These are phyloP conservation scores for Gadopsis bispinosus DNA, from an alignment of 2,797 vertebrate species.

Conservation along the genomic window DNA sequence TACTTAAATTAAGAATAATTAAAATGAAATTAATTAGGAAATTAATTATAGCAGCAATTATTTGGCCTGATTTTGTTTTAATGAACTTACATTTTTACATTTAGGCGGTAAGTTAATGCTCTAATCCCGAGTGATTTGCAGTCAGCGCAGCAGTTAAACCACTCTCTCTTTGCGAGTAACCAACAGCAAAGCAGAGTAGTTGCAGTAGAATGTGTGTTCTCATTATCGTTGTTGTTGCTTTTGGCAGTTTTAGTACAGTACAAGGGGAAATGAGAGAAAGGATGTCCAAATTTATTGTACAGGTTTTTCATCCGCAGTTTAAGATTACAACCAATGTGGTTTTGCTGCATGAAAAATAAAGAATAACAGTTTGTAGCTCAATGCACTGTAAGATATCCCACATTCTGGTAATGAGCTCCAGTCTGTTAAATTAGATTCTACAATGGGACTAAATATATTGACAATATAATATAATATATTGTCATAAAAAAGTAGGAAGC, in stretches of 20 bases:
- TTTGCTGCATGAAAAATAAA: conserved; percentile 4
- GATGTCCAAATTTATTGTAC: not conserved
- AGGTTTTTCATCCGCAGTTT: not conserved
- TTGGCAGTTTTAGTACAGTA: not conserved
- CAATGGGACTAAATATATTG: not conserved
- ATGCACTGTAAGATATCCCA: not conserved
- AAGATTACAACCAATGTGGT: not conserved
- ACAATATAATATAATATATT: not conserved
- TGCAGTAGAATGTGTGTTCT: not conserved
- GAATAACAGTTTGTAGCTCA: not conserved
- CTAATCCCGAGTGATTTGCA: conserved; percentile 42
- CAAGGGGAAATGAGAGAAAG: not conserved
- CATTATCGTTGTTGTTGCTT: not conserved
- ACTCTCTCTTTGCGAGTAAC: conserved; percentile 2
- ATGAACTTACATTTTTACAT: conserved; percentile 47
- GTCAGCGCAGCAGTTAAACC: conserved; percentile 19
- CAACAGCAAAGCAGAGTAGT: not conserved
- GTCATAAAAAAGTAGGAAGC: not conserved
- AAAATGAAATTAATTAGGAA: conserved; percentile 49
- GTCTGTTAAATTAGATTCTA: not conserved
- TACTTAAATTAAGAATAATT: conserved; percentile 36
- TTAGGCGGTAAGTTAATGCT: conserved; percentile 33
- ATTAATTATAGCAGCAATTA: conserved; percentile 39
- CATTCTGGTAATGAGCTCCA: not conserved
- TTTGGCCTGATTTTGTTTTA: conserved; percentile 27